These are phyloP conservation scores for Tonatia bakeri DNA, from an alignment of 2,113 vertebrate genomes.

Conservation along the genomic window DNA sequence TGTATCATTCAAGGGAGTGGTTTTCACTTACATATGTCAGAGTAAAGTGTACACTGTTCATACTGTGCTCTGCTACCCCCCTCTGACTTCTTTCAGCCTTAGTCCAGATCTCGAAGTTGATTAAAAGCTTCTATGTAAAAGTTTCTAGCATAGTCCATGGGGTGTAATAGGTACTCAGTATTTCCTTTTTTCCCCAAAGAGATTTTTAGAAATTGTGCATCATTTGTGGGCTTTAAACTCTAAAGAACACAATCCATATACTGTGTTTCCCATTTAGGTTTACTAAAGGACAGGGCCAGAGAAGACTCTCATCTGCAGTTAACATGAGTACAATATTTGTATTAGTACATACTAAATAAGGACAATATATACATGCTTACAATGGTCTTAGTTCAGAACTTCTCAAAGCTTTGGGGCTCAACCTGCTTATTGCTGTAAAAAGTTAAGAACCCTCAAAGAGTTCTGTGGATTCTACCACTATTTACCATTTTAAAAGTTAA, in stretches of 20 bases:
- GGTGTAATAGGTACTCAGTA: not conserved
- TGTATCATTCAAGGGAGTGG: not conserved
- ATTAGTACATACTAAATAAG: not conserved
- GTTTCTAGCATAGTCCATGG: not conserved
- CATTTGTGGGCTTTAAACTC: not conserved
- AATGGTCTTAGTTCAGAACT: not conserved
- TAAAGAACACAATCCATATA: not conserved
- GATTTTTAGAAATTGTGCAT: constrained; percentile 42
- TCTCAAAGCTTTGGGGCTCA: not conserved
- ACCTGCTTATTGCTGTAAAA: not conserved
- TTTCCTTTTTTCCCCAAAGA: not conserved
- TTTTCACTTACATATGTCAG: constrained; percentile 15
- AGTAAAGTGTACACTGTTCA: not conserved
- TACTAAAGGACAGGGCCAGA: not conserved
- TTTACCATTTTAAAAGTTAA: constrained; percentile 20
- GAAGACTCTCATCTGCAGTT: not conserved
- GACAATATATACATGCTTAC: not conserved
- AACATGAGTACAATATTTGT: not conserved
- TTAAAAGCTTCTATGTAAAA: constrained; percentile 22
- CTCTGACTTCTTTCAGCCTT: not conserved
- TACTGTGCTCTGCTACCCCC: not conserved
- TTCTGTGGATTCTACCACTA: not conserved
- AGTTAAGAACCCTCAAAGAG: not conserved
- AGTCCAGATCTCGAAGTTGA: not conserved
- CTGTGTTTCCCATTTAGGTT: constrained; percentile 33